Percentiles rank a stretch among this genome's conserved stretches.
Evolutionary conservation across 2,113 vertebrate genomes (phyloP).

Genomic region (Callaeas wilsoni): DNA sequence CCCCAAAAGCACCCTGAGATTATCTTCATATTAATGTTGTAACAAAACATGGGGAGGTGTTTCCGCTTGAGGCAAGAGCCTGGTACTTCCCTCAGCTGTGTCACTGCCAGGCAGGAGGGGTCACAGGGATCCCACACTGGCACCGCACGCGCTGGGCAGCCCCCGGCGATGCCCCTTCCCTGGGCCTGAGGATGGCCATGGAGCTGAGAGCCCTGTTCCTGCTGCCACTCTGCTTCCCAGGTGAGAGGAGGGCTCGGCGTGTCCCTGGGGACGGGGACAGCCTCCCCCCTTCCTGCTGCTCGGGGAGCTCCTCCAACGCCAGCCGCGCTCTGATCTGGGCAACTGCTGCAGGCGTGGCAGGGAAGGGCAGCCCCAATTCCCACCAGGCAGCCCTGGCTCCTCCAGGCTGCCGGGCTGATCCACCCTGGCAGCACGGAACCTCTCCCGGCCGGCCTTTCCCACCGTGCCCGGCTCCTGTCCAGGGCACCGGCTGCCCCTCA

Average conservation of each 20-base stretch:
- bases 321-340: neutral
- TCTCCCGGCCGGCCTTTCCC: accelerated
- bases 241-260: neutral
- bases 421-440: neutral
- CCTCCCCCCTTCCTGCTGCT: neutral
- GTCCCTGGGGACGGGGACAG: neutral
- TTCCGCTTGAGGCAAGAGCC: neutral
- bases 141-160: neutral
- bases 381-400: neutral
- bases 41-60: neutral
- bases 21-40: neutral
- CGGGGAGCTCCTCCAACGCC: accelerated
- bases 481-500: neutral
- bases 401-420: neutral
- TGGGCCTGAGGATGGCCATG: neutral
- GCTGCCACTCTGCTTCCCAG: conserved; percentile 16
- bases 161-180: neutral
- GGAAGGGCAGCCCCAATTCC: neutral
- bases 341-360: neutral
- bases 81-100: neutral
- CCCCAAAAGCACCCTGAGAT: neutral
- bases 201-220: neutral
- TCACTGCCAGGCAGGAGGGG: neutral
- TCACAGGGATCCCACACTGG: too few species aligned
- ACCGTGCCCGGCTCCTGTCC: accelerated